Conservation (phyloP, 2,113 vertebrate genomes). For the Phaethornis superciliosus region DNA sequence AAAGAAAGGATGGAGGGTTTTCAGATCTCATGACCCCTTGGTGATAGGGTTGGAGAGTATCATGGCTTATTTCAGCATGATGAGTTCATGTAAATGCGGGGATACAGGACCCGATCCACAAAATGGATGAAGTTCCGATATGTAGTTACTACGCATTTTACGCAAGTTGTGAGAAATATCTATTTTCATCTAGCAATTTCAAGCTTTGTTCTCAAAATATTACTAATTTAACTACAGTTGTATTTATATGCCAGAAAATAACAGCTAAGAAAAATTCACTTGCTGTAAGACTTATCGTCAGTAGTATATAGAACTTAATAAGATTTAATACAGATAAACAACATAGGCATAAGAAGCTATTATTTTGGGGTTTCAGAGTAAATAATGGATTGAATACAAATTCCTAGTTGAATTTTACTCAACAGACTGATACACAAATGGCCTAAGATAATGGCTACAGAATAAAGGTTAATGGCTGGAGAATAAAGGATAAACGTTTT, state of each 20-base stretch:
- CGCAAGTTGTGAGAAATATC: not conserved
- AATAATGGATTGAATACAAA: constrained; percentile 59
- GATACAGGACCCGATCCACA: not conserved
- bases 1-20: not conserved
- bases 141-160: not conserved
- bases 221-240: not conserved
- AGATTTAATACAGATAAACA: constrained; percentile 37
- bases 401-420: constrained; percentile 59
- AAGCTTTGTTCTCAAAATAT: not conserved
- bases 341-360: not conserved
- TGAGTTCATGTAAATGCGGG: not conserved
- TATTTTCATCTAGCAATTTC: not conserved
- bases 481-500: constrained; percentile 66
- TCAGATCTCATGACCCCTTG: not conserved
- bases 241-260: constrained; percentile 12
- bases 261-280: constrained; percentile 1
- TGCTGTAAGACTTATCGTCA: not conserved
- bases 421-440: constrained; percentile 54
- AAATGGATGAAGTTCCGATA: not conserved
- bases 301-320: not conserved
- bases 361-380: constrained; percentile 31
- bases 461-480: constrained; percentile 70
- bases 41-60: not conserved
- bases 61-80: not conserved
- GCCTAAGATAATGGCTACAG: constrained; percentile 57